A percentile compares a stretch with the other conserved stretches of the same genome.
Conservation (phyloP, 2,888 invertebrate species). For the Tribolium freemani region DNA sequence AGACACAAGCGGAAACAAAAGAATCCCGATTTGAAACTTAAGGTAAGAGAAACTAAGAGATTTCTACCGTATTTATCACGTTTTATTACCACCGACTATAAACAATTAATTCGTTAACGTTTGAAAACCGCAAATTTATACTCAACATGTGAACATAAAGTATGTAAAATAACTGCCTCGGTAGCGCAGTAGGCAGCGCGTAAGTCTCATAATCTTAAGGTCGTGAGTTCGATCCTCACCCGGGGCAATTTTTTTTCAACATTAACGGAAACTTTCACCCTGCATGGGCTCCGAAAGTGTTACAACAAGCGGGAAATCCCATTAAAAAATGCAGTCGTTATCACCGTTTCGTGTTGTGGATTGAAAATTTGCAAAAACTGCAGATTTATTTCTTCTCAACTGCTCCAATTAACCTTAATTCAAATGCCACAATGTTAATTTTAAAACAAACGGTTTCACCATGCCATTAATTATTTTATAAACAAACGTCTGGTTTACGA, state of each 20-base stretch:
- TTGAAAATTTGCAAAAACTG: too few relatives aligned
- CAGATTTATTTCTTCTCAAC: too few relatives aligned
- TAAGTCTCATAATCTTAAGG: constrained; percentile 94
- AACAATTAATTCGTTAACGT: neutral
- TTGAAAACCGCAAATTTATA: too few relatives aligned
- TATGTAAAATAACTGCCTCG: constrained; percentile 71
- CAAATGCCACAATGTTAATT: constrained; percentile 10
- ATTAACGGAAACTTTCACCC: constrained; percentile 16
- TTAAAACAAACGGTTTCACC: constrained; percentile 27
- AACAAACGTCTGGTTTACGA: constrained; percentile 21
- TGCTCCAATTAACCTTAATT: constrained; percentile 19
- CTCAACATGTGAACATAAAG: neutral
- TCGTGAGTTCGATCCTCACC: constrained; percentile 97
- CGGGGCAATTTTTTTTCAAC: constrained; percentile 73
- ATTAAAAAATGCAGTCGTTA: neutral
- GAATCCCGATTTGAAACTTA: constrained; percentile 48
- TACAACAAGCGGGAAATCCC: neutral
- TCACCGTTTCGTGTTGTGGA: too few relatives aligned
- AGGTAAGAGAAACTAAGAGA: constrained; percentile 46
- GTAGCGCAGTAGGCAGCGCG: constrained; percentile 92
- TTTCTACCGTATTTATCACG: neutral
- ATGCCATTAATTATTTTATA: constrained; percentile 9
- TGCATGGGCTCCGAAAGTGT: neutral
- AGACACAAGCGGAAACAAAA: constrained; percentile 53
- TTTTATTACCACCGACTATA: too few relatives aligned